A percentile compares a stretch with the other conserved stretches of the same genome.
phyloP scores from a whole-genome alignment of 1,140 invertebrate genomes.

The Anthonomus grandis region DNA sequence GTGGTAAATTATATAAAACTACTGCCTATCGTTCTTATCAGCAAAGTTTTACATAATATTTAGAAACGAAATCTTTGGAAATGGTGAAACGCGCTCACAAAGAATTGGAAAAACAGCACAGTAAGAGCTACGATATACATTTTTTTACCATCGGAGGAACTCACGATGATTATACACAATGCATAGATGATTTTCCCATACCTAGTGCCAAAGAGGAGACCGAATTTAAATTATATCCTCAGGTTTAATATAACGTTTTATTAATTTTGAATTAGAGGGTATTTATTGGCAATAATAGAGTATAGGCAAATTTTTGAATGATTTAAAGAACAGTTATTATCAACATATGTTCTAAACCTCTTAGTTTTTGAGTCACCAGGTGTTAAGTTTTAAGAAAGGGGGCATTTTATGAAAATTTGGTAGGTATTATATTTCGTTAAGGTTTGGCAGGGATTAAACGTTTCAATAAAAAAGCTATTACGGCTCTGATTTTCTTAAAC shows the following conservation, averaged over 20 bases:
- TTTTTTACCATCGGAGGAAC: slow-evolving; percentile 9
- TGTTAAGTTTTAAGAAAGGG: too few relatives aligned
- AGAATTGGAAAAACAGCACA: not conserved
- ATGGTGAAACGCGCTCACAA: slow-evolving; percentile 5
- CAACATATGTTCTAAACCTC: too few relatives aligned
- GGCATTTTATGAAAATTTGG: too few relatives aligned
- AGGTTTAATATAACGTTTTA: not conserved
- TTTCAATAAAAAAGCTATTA: too few relatives aligned
- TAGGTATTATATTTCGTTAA: too few relatives aligned
- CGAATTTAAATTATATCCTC: slow-evolving; percentile 4
- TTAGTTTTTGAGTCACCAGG: too few relatives aligned
- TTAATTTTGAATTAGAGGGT: too few relatives aligned
- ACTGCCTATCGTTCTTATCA: not conserved
- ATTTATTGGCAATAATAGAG: too few relatives aligned
- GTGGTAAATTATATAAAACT: slow-evolving; percentile 4
- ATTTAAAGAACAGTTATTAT: too few relatives aligned
- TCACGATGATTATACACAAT: not conserved
- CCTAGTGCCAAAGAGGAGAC: slow-evolving; percentile 2
- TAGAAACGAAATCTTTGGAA: slow-evolving; percentile 7
- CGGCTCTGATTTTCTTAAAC: too few relatives aligned
- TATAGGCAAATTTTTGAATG: too few relatives aligned
- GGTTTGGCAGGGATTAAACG: too few relatives aligned
- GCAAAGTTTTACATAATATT: not conserved
- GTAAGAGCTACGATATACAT: not conserved
- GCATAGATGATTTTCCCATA: slow-evolving; percentile 4